Percentiles rank a stretch among this genome's conserved stretches.
These are phyloP conservation scores for Drosophila carrolli DNA, from an alignment of 1,140 invertebrate species.

Conservation along the genomic window DNA sequence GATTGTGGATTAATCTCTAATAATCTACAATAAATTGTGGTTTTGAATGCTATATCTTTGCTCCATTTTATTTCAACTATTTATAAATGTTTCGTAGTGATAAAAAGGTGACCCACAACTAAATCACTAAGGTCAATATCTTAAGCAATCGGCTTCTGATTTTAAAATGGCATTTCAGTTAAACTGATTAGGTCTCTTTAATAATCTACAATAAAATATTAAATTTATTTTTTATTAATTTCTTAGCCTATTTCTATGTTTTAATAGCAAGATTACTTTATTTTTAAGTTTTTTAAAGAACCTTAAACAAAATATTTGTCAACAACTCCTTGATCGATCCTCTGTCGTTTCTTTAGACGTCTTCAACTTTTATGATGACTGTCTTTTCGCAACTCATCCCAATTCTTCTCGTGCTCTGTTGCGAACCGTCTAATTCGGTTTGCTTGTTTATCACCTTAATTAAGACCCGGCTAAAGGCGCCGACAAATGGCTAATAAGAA, in stretches of 20 bases:
- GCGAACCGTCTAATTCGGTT: conserved; percentile 45
- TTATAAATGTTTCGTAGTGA: too few relatives aligned
- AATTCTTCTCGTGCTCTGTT: background rate
- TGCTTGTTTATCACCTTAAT: conserved; percentile 64
- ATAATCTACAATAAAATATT: too few relatives aligned
- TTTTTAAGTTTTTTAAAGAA: too few relatives aligned
- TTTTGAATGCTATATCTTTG: too few relatives aligned
- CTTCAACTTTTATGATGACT: conserved; percentile 27
- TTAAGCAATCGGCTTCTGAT: background rate
- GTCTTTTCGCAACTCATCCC: background rate
- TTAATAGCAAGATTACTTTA: too few relatives aligned
- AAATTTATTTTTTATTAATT: too few relatives aligned
- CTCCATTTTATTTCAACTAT: too few relatives aligned
- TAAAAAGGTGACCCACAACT: background rate
- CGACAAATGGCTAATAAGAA: conserved; percentile 48
- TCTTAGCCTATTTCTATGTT: too few relatives aligned
- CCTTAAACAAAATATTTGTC: too few relatives aligned
- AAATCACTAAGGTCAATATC: background rate
- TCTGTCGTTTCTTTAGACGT: background rate
- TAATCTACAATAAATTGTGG: too few relatives aligned
- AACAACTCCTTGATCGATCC: conserved; percentile 3
- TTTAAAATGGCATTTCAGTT: background rate
- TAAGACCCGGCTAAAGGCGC: conserved; percentile 27
- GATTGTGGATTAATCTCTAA: too few relatives aligned
- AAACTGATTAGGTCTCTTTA: too few relatives aligned